Conservation (phyloP, 2,113 vertebrate species). For the Zapus hudsonius region DNA sequence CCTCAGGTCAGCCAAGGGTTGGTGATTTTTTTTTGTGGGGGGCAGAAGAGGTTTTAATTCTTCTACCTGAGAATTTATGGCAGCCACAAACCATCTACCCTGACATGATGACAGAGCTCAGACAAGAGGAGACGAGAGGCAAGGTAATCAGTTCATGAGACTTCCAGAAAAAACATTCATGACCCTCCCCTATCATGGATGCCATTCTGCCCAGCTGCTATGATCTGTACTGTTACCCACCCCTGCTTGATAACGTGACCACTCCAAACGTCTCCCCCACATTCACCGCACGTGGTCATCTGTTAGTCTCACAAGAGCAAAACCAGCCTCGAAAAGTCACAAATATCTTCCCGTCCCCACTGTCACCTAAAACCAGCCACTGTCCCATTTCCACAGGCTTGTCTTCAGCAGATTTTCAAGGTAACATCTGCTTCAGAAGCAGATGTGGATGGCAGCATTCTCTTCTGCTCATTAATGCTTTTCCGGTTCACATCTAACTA, state of each 20-base stretch:
- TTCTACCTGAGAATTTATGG: background rate
- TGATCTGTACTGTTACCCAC: background rate
- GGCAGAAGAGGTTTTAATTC: background rate
- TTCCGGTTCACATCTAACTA: conserved; percentile 73
- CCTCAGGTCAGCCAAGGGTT: background rate
- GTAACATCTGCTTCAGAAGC: conserved; percentile 82
- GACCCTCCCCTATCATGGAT: background rate
- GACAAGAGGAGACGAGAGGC: background rate
- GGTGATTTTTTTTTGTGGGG: background rate
- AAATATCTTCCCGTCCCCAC: background rate
- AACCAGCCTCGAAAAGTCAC: background rate
- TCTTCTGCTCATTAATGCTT: conserved; percentile 69
- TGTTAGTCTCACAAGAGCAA: conserved; percentile 6
- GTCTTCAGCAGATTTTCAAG: conserved; percentile 72
- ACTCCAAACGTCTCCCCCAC: background rate
- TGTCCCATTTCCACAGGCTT: conserved; percentile 62
- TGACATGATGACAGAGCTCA: background rate
- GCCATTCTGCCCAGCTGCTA: background rate
- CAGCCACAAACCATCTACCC: background rate
- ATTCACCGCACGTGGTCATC: background rate
- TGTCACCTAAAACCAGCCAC: conserved; percentile 63
- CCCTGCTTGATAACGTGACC: background rate
- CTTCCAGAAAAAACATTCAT: background rate
- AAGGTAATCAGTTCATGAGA: background rate
- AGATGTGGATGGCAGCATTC: conserved; percentile 66